Base-by-base conservation (phyloP, 1,140 invertebrate genomes). In the Trachymyrmex septentrionalis region DNA sequence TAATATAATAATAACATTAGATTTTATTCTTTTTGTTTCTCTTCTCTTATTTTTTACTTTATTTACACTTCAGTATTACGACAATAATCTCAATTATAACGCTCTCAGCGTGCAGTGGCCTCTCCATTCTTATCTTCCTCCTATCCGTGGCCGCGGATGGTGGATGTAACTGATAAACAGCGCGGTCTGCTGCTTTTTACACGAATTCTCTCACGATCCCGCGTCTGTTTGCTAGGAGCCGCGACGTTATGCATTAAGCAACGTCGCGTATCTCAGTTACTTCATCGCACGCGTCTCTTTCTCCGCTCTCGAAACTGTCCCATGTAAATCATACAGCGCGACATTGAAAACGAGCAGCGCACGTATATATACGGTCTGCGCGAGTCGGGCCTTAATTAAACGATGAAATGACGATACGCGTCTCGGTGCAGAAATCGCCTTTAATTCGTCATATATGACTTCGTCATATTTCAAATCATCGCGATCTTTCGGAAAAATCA, bases 191-290 rank as follows among this genome's bases (percentile, higher is more conserved):
- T 86, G 55, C 67, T 82, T 87, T 87, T 85, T 76, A 85, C 75
- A 69, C 57, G 44, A 87, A 89, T 89, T 87, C 88, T 87, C 86
- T 89, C 88, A 89, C 88, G 88, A 89, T 64, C 67, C 55, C 53
- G 64, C 55, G 77, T 27, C 55, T 53, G 57, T 71, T 53, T 64
- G 67, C 67, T 72, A 76, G 69, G 19, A 84, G 19, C 69, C 63
- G 77, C 77, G 48, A 53, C 77, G 21, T 87, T 87, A 76, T 85
- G 55, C 80, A 85, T 77, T 85, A 87, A 85, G 71, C 80, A 69
- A 87, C 75, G 27, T 64, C 61, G 69, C 71, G 73, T 87, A 89
- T 89, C 87, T 89, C 64, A 67, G 67, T 57, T 77, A 87, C 78
- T 87, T 87, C 63, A 89, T 88, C 87, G 87, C 76, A 30, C 72